Base-by-base conservation (phyloP, 2,888 invertebrate genomes). In the Argyra leucocephala region DNA sequence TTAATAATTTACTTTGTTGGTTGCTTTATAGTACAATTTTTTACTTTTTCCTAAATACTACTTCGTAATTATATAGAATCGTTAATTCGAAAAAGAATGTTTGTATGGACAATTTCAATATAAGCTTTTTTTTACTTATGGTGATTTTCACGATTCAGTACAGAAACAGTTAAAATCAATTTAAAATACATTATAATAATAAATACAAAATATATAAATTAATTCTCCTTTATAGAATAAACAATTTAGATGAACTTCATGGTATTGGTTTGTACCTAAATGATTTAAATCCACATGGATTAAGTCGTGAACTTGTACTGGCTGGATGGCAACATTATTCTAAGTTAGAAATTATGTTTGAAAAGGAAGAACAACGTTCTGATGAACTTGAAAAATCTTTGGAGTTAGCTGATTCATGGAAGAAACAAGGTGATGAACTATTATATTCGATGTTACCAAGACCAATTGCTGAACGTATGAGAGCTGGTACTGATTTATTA, bases 391-490 rank as follows among this genome's bases (percentile, higher is more conserved):
- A 91, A 73, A 87, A 88, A 70, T 92, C 89, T 57, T 83, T 91
- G 73, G 83, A 86, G 64, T 81, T 92, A 22, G 81, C 90, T 21
- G 93, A 93, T 74, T 86, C 88, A 37, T 93, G 93, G 92, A 91
- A 93, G 76, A 85, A 87, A 66, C 86, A 89, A 70, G 90, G 93
- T 0, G 93, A 95, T 74, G 90, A 91, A 70, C 81, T 95, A 5
- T 81, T 95, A 0, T 94, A 94, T 75, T 93, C 94, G 1, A 95
- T 95, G 94, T 92, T 95, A 74, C 95, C 95, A 0, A 86, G 88
- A 73, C 86, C 88, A 2, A 88, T 94, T 21, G 94, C 93, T 0
- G 90, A 92, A 73, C 84, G 89, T 68, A 82, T 95, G 71, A 83
- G 91, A 66, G 81, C 85, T 22, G 93, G 93, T 0, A 85, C 86